These are phyloP conservation scores for Enteromius treurensis DNA, from an alignment of 2,797 vertebrate species.

Conservation along the genomic window DNA sequence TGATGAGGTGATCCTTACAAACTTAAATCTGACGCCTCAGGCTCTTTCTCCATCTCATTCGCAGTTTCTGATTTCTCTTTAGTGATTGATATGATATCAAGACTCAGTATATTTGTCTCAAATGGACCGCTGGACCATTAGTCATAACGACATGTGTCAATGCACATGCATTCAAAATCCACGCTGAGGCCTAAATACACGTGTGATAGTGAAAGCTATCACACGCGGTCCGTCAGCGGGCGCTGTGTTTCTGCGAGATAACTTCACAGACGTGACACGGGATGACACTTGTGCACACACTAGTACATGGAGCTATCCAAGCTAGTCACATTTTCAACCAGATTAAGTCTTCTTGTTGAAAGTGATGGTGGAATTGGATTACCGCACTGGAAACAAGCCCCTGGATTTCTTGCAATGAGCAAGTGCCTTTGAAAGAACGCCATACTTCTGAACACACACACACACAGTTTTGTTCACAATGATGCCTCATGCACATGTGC, in stretches of 20 bases:
- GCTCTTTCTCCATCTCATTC: conserved; percentile 13
- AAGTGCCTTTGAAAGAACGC: conserved; percentile 59
- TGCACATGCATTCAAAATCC: conserved; percentile 21
- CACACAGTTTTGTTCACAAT: conserved; percentile 30
- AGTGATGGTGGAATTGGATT: conserved; percentile 72
- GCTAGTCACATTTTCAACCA: conserved; percentile 64
- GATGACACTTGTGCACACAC: conserved; percentile 57
- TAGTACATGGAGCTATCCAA: conserved; percentile 51
- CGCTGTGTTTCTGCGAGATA: conserved; percentile 59
- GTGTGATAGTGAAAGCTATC: conserved; percentile 53
- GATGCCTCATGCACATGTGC: conserved; percentile 28
- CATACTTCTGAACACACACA: conserved; percentile 45
- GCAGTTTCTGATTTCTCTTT: background rate
- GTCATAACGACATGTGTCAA: conserved; percentile 12
- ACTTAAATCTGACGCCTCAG: conserved; percentile 40
- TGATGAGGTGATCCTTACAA: conserved; percentile 58
- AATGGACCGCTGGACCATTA: conserved; percentile 36
- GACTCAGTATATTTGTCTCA: conserved; percentile 21
- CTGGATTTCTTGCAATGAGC: conserved; percentile 71
- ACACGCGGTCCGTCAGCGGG: conserved; percentile 37
- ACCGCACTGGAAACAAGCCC: conserved; percentile 69
- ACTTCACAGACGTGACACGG: conserved; percentile 57
- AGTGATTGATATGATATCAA: conserved; percentile 21
- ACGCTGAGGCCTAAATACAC: conserved; percentile 9
- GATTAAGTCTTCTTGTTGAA: conserved; percentile 71